A percentile compares a stretch with the other conserved stretches of the same genome.
Evolutionary conservation across 1,140 invertebrate genomes (phyloP).

Genomic region (Ceratina japonica): DNA sequence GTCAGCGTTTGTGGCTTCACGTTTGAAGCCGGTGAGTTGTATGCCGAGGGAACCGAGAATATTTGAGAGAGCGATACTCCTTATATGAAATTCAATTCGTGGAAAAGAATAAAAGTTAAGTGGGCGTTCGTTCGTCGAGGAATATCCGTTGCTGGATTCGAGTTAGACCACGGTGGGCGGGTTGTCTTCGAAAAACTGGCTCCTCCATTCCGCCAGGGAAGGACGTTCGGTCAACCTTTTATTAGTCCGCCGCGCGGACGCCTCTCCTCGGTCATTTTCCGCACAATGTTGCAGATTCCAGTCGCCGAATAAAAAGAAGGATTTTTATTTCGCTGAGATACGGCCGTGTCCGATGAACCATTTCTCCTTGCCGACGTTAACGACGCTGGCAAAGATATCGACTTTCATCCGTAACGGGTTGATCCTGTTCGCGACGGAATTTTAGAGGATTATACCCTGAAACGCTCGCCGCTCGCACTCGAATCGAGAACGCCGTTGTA

Average conservation of each 20-base stretch:
- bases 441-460: neutral
- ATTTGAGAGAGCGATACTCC: conserved; percentile 3
- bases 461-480: neutral
- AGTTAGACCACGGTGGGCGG: conserved; percentile 45
- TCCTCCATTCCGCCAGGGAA: conserved; percentile 23
- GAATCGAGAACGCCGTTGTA: neutral
- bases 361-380: conserved; percentile 28
- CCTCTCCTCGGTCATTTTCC: conserved; percentile 38
- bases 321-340: conserved; percentile 21
- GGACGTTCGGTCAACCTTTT: conserved; percentile 52
- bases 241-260: conserved; percentile 26
- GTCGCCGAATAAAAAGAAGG: neutral
- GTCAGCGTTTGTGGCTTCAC: too few relatives aligned
- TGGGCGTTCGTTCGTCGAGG: conserved; percentile 46
- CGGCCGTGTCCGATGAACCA: neutral
- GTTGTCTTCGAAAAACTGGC: conserved; percentile 47
- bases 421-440: neutral
- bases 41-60: too few relatives aligned
- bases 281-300: conserved; percentile 50
- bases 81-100: conserved; percentile 71
- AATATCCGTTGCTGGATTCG: conserved; percentile 44
- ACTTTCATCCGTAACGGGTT: neutral
- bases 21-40: too few relatives aligned
- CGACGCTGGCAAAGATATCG: conserved; percentile 8
- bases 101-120: conserved; percentile 56